Base-by-base conservation (phyloP, 2,888 invertebrate species). In the Sturmia bella region DNA sequence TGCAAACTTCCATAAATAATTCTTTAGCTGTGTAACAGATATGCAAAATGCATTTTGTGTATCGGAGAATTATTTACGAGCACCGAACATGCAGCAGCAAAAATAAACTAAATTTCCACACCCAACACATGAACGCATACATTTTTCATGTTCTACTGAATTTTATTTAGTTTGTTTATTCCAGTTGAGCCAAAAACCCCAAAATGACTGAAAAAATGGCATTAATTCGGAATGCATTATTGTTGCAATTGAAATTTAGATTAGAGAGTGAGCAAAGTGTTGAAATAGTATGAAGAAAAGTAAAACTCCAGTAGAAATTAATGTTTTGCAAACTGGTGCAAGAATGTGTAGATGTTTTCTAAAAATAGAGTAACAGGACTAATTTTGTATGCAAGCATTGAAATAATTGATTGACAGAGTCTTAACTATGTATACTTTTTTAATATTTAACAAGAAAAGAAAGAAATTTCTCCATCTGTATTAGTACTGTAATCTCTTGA, bases 81-180 rank as follows among this genome's bases (percentile, higher is more conserved):
- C 19, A 15, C 77, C 69, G 77, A 77, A 77, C 81, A 77, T 81
- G 81, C 69, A 64, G 81, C 69, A 64, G 64, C 1, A 37, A 21
- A 69, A 74, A 66, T 52, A 72, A 13, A 45, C 41, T 45, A 61
- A 52, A 68, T 68, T 45, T 54, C 69, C 56, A 24, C 66, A 61
- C 32, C 27, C 66, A 75, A 32, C 59, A 77, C 32, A 72, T 13
- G 57, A 43, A 70, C 64, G 82, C 74, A 83, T 72, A 68, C 45
- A 81, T 77, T 77, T 69, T 57, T 21, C 50, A 77, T 77, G 69
- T 74, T 52, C 37, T 39, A 45, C 24, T 27, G 57, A 68, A 41
- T 57, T 64, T 56, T 50, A 12, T 21, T 5, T n/a, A 41, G 24
- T 75, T 66, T 48, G 32, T 68, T 68, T 45, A 37, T 59, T 27